Base-by-base conservation (phyloP, 1,140 invertebrate genomes). In the Ylistrum balloti region DNA sequence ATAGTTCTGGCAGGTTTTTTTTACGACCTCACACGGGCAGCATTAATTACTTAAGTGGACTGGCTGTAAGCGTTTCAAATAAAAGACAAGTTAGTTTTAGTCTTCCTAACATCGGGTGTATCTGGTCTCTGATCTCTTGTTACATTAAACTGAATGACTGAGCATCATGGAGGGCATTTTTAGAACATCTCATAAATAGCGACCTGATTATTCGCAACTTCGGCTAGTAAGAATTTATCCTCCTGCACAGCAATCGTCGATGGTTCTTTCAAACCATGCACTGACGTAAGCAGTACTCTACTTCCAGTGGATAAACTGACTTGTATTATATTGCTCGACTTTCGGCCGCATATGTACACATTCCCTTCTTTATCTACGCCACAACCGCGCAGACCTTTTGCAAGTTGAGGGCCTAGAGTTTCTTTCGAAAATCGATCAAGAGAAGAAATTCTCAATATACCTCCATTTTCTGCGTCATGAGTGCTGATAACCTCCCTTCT, bases 291-390 rank as follows among this genome's bases (percentile, higher is more conserved):
- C 56, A 74, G 56, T 28, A 74, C 56, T n/a, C 56, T 74, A 74
- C 56, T 74, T 74, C 56, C 56, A 11, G 56, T 28, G n/a, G 56
- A 74, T 2, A n/a, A 11, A 0, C 22, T 7, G 5, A 74, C 56
- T 74, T 74, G 56, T n/a, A 74, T n/a, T 22, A 74, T 74, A n/a
- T 74, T 74, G 2, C 17, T 74, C 0, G 56, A 28, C 17, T 74
- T n/a, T 5, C 56, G 56, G 0, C 56, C 56, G 28, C 56, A 74
- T 28, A 74, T n/a, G 56, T 74, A 74, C 9, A 74, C 22, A n/a
- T 74, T 74, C 28, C 56, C 56, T 28, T 74, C 56, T 74, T 28
- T 74, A 74, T 74, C 56, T 74, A 74, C 56, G n/a, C 28, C 56
- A 74, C 56, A 74, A 9, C 56, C 56, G 22, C 56, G 56, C 22